A percentile compares a stretch with the other conserved stretches of the same genome.
Evolutionary conservation across 2,888 invertebrate genomes (phyloP).

Genomic region (Catocala nupta): DNA sequence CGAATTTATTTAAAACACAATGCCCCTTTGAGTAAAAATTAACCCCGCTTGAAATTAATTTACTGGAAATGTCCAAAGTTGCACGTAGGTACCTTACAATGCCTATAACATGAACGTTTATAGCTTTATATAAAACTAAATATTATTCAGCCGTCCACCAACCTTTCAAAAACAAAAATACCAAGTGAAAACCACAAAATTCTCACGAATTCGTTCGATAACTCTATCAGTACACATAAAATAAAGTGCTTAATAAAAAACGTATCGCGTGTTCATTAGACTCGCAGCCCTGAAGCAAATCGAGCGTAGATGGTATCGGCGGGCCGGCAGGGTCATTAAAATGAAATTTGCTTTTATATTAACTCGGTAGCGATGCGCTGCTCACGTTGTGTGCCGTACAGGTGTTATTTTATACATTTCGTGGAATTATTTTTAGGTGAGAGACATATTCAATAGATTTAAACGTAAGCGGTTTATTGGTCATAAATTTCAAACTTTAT

Average conservation of each 20-base stretch:
- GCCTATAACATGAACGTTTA: not conserved
- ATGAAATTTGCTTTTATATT: slow-evolving; percentile 81
- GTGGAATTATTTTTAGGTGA: not conserved
- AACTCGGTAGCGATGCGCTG: slow-evolving; percentile 48
- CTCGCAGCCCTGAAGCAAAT: slow-evolving; percentile 69
- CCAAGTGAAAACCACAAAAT: not conserved
- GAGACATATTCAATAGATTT: not conserved
- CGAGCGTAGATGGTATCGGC: slow-evolving; percentile 72
- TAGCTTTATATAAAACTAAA: not conserved
- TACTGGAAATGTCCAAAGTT: too few species aligned
- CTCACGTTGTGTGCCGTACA: slow-evolving; percentile 43
- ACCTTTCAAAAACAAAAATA: not conserved
- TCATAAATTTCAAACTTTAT: not conserved
- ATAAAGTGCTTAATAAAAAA: slow-evolving; percentile 46
- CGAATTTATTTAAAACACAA: too few species aligned
- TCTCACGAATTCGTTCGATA: slow-evolving; percentile 17
- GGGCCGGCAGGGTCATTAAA: slow-evolving; percentile 75
- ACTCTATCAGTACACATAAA: slow-evolving; percentile 27
- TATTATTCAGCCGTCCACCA: not conserved
- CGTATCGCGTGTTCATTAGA: slow-evolving; percentile 39
- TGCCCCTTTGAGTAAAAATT: too few species aligned
- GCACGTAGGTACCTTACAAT: too few species aligned
- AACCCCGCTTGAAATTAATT: too few species aligned
- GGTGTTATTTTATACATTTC: slow-evolving; percentile 1
- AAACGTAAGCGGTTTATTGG: not conserved